phyloP scores from a whole-genome alignment of 2,113 vertebrate species.

The Oncorhynchus keta region DNA sequence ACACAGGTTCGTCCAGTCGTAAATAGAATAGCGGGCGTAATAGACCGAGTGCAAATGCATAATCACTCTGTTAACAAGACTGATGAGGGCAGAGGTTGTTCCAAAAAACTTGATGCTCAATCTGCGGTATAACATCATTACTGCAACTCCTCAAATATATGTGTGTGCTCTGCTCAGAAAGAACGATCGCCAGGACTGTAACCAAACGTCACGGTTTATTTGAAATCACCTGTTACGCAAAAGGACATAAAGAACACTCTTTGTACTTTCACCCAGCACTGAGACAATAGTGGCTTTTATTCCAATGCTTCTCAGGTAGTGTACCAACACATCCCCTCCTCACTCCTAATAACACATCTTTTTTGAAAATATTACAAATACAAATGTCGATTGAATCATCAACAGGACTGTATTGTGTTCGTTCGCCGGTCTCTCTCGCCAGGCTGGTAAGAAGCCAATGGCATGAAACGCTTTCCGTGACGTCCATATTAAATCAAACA shows the following conservation, averaged over 20 bases:
- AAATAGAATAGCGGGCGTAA: neutral
- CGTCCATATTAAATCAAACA: constrained; percentile 40
- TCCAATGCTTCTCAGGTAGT: constrained; percentile 27
- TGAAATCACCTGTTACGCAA: neutral
- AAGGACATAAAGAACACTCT: neutral
- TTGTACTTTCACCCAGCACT: constrained; percentile 17
- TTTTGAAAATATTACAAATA: constrained; percentile 4
- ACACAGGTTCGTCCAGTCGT: neutral
- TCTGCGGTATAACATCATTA: neutral
- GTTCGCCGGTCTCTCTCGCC: neutral
- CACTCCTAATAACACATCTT: constrained; percentile 22
- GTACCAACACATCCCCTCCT: too few species aligned
- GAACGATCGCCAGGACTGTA: neutral
- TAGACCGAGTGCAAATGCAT: neutral
- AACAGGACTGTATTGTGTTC: constrained; percentile 2
- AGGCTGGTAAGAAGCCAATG: constrained; percentile 6
- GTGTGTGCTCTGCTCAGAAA: neutral
- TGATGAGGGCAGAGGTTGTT: neutral
- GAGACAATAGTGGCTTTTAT: neutral
- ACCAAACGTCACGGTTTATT: neutral
- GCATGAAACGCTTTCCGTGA: constrained; percentile 5
- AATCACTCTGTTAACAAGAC: neutral
- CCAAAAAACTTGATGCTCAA: neutral
- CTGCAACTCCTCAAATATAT: neutral
- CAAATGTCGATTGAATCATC: constrained; percentile 8